These are phyloP conservation scores for Athrips mouffetella DNA, from an alignment of 2,888 invertebrate species.

Conservation along the genomic window DNA sequence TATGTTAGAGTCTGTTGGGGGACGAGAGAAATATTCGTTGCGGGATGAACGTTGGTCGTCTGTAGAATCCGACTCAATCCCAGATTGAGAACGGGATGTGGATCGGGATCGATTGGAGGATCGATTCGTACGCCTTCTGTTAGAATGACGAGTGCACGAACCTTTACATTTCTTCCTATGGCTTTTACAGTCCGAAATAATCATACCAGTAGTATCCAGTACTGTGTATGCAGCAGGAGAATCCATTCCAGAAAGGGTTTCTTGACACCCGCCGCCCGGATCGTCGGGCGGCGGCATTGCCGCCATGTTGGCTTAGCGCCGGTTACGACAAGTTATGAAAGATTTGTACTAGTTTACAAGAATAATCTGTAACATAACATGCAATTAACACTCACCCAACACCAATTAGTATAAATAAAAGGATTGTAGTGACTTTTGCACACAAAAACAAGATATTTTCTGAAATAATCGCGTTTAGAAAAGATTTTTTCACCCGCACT, in stretches of 20 bases:
- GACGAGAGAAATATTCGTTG: neutral
- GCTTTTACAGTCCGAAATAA: neutral
- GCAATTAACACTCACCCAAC: neutral
- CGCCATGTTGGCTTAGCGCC: neutral
- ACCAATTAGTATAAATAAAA: neutral
- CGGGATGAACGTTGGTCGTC: no score
- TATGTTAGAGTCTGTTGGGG: neutral
- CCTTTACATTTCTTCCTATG: neutral
- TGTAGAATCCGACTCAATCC: neutral
- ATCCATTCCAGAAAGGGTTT: no score
- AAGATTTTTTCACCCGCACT: neutral
- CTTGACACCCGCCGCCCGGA: neutral
- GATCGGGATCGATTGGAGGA: neutral
- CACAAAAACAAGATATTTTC: neutral
- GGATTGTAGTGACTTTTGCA: neutral
- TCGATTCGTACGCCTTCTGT: neutral
- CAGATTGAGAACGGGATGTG: neutral
- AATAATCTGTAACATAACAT: neutral
- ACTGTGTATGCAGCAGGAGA: no score
- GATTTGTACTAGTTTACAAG: neutral
- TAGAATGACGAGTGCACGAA: neutral
- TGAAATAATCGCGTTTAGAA: neutral
- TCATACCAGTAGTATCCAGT: neutral
- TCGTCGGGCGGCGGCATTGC: neutral
- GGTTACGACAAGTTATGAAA: neutral